A percentile compares a stretch with the other conserved stretches of the same genome.
Evolutionary conservation across 1,140 invertebrate species (phyloP).

Genomic region (Caenorhabditis briggsae): DNA sequence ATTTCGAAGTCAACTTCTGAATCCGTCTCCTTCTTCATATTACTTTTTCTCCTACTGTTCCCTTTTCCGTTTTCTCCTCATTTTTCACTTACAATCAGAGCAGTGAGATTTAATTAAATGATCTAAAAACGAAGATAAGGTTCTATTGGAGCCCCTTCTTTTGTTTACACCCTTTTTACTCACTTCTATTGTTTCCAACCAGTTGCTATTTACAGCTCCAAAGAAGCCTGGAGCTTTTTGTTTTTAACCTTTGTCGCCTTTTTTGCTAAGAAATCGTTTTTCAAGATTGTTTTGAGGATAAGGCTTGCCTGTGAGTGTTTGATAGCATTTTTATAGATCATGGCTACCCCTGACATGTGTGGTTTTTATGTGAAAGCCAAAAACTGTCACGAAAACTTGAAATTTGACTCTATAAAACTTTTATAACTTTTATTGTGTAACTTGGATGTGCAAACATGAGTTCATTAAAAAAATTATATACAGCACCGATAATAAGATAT

Average conservation of each 20-base stretch:
- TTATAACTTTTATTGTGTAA: no score
- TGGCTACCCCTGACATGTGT: no score
- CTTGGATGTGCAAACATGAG: no score
- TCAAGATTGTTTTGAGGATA: background rate
- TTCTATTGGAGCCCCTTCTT: background rate
- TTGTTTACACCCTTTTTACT: conserved; percentile 20
- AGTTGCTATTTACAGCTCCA: conserved; percentile 22
- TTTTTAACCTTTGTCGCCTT: background rate
- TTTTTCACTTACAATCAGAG: background rate
- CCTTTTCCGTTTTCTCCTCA: background rate
- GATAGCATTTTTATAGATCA: no score
- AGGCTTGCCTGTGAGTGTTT: no score
- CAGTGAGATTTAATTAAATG: conserved; percentile 42
- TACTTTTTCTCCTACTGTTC: background rate
- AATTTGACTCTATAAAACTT: no score
- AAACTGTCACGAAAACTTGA: no score
- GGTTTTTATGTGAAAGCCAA: no score
- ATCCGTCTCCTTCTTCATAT: background rate
- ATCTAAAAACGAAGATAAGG: conserved; percentile 24
- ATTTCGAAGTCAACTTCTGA: background rate
- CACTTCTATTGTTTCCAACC: conserved; percentile 18
- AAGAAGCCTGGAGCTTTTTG: background rate
- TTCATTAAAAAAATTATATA: no score
- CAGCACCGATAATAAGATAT: no score
- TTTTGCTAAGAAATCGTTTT: background rate